phyloP scores from a whole-genome alignment of 2,113 vertebrate genomes.

The Oenanthe oenanthe region DNA sequence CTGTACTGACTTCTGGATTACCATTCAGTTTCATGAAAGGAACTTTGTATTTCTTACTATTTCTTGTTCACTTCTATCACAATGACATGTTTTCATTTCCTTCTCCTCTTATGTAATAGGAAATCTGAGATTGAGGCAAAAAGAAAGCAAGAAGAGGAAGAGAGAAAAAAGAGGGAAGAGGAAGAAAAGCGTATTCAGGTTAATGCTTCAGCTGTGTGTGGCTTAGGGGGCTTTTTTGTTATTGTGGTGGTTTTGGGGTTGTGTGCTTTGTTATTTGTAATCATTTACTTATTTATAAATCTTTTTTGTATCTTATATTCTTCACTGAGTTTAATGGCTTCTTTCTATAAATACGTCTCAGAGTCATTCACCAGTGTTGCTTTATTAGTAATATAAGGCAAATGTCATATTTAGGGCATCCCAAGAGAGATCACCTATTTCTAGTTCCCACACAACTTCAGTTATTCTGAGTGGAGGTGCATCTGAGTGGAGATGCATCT shows the following conservation, averaged over 20 bases:
- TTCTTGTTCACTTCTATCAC: neutral
- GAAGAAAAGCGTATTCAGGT: conserved; percentile 92
- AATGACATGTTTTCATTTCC: neutral
- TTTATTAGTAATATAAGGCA: neutral
- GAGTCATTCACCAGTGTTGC: neutral
- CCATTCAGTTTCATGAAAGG: neutral
- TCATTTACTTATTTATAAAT: neutral
- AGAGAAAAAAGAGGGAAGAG: conserved; percentile 91
- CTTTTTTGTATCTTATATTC: neutral
- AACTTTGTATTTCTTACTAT: neutral
- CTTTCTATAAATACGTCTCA: neutral
- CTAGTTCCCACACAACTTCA: neutral
- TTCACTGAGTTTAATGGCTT: neutral
- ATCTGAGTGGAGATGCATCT: neutral
- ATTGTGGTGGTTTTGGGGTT: neutral
- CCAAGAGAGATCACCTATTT: neutral
- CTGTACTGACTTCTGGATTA: neutral
- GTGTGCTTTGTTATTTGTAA: neutral
- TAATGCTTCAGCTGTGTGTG: neutral
- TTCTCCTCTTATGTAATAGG: conserved; percentile 66
- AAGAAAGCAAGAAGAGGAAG: conserved; percentile 93
- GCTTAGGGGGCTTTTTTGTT: neutral
- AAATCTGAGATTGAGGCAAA: conserved; percentile 95
- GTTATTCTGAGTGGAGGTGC: neutral
- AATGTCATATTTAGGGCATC: neutral